These are phyloP conservation scores for Paracentrotus lividus DNA, from an alignment of 53 echinoderm and acorn worm genomes.

Conservation along the genomic window DNA sequence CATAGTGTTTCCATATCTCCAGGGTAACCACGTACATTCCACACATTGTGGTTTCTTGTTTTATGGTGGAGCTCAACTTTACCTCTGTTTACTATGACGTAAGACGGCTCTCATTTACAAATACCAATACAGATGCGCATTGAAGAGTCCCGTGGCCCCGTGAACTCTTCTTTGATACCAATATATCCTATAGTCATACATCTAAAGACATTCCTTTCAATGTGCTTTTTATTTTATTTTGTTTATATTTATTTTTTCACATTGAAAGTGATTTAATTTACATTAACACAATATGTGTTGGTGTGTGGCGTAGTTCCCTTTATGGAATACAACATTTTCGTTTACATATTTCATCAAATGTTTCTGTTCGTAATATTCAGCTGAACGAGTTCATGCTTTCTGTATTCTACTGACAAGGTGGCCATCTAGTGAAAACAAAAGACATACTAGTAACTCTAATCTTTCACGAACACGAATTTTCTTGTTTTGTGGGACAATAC, in stretches of 20 bases:
- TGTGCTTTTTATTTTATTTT: too few species aligned
- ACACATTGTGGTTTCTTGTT: slow-evolving; percentile 19
- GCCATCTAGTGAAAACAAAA: neutral
- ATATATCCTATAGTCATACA: too few species aligned
- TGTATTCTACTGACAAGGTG: neutral
- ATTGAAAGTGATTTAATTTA: too few species aligned
- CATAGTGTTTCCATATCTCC: neutral
- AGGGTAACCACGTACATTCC: neutral
- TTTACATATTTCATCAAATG: too few species aligned
- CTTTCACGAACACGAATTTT: neutral
- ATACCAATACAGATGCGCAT: neutral
- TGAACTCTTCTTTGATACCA: neutral
- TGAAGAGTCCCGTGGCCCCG: neutral
- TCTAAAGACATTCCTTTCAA: too few species aligned
- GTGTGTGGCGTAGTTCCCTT: too few species aligned
- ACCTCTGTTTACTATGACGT: slow-evolving; percentile 33
- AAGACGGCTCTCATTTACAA: neutral
- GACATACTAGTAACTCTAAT: neutral
- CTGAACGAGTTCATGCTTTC: too few species aligned
- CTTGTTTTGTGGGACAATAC: neutral
- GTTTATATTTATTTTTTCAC: too few species aligned
- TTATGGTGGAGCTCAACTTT: neutral
- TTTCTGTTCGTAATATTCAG: too few species aligned
- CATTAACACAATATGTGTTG: too few species aligned
- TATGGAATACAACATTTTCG: too few species aligned